These are phyloP conservation scores for Perizoma flavofasciatum DNA, from an alignment of 2,888 invertebrate genomes.

Conservation along the genomic window DNA sequence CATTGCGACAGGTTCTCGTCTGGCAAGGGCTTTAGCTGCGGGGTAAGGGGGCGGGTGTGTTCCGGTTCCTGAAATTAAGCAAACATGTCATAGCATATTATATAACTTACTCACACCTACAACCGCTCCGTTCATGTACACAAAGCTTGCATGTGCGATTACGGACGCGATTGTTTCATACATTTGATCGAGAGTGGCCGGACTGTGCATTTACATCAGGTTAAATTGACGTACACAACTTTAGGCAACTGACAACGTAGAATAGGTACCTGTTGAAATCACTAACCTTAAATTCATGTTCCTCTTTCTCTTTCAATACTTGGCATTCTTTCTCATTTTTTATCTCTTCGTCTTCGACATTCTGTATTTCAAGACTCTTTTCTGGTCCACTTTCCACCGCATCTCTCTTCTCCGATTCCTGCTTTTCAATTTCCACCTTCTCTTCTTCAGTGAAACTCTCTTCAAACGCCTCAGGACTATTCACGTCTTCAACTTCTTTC, in stretches of 20 bases:
- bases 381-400: constrained; percentile 6
- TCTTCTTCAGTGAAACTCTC: constrained; percentile 28
- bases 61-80: constrained; percentile 31
- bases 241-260: no score
- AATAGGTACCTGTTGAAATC: not conserved
- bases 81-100: no score
- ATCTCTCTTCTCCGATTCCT: constrained; percentile 23
- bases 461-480: constrained; percentile 18
- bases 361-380: constrained; percentile 12
- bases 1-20: constrained; percentile 61
- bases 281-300: constrained; percentile 42
- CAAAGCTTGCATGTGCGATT: no score
- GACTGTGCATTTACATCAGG: no score
- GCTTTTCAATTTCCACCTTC: constrained; percentile 7
- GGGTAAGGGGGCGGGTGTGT: constrained; percentile 27
- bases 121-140: no score
- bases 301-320: constrained; percentile 21
- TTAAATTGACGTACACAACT: no score
- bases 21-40: constrained; percentile 28
- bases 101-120: no score
- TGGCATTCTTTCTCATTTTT: constrained; percentile 9
- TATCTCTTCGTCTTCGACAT: constrained; percentile 3
- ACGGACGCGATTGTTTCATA: no score
- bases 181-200: no score
- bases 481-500: constrained; percentile 53